Evolutionary conservation across 2,888 invertebrate genomes (phyloP).

Genomic region (Torymus tubicola): DNA sequence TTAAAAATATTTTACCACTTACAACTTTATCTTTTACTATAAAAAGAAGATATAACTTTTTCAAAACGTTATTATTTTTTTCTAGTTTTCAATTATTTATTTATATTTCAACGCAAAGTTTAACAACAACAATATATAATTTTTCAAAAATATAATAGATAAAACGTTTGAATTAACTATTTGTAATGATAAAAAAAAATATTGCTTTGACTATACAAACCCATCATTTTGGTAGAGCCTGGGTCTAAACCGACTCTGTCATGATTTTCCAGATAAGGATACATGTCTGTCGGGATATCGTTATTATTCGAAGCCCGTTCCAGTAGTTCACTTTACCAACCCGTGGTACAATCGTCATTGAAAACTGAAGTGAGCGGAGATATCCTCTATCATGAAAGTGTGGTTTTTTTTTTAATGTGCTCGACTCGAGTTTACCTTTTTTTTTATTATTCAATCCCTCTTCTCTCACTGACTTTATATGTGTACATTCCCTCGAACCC

Average conservation of each 20-base stretch:
- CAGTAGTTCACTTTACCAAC: slow-evolving; percentile 74
- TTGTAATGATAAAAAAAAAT: not conserved
- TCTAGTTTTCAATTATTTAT: too few species aligned
- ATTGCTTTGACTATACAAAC: slow-evolving; percentile 38
- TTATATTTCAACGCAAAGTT: too few species aligned
- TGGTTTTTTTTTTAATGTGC: slow-evolving; percentile 43
- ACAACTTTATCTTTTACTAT: too few species aligned
- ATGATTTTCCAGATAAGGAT: slow-evolving; percentile 71
- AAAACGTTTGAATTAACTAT: too few species aligned
- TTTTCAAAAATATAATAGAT: too few species aligned
- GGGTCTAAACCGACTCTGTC: slow-evolving; percentile 46
- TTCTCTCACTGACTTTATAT: not conserved
- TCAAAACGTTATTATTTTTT: too few species aligned
- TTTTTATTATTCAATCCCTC: not conserved
- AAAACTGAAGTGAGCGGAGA: slow-evolving; percentile 62
- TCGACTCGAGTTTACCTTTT: slow-evolving; percentile 27
- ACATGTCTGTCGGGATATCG: slow-evolving; percentile 66
- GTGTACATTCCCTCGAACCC: slow-evolving; percentile 4
- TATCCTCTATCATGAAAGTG: slow-evolving; percentile 52
- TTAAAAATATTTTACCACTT: too few species aligned
- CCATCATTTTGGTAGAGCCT: slow-evolving; percentile 2
- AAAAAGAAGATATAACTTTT: too few species aligned
- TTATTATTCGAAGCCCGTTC: slow-evolving; percentile 76
- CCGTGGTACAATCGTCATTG: slow-evolving; percentile 76
- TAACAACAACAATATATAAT: too few species aligned